Conservation (phyloP, 2,113 vertebrate species). For the Pelecanus crispus region DNA sequence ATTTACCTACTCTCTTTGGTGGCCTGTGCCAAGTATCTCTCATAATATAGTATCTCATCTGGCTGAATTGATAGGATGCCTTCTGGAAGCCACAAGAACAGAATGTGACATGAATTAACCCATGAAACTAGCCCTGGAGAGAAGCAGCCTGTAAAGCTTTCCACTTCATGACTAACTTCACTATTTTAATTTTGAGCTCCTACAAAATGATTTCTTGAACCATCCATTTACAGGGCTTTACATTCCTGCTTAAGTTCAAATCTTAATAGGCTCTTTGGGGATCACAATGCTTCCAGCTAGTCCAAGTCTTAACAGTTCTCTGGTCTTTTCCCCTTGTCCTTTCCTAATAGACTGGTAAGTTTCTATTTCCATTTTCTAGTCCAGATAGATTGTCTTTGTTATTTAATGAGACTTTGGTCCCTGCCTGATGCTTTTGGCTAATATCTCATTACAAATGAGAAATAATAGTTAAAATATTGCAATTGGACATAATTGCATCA, state of each 20-base stretch:
- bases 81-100: neutral
- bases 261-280: neutral
- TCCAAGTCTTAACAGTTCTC: neutral
- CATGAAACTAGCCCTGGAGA: neutral
- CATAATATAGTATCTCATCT: neutral
- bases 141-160: neutral
- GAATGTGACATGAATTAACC: neutral
- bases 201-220: neutral
- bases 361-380: neutral
- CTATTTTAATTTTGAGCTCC: neutral
- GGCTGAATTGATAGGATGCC: neutral
- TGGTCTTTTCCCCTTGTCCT: neutral
- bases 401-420: neutral
- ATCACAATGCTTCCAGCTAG: neutral
- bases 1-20: neutral
- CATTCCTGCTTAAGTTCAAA: neutral
- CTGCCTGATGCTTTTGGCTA: neutral
- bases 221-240: neutral
- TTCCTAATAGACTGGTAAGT: neutral
- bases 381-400: neutral
- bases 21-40: neutral
- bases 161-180: neutral
- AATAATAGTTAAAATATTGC: neutral
- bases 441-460: neutral
- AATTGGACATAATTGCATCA: neutral